Evolutionary conservation across 2,113 vertebrate species (phyloP).

Genomic region (Meleagris gallopavo): DNA sequence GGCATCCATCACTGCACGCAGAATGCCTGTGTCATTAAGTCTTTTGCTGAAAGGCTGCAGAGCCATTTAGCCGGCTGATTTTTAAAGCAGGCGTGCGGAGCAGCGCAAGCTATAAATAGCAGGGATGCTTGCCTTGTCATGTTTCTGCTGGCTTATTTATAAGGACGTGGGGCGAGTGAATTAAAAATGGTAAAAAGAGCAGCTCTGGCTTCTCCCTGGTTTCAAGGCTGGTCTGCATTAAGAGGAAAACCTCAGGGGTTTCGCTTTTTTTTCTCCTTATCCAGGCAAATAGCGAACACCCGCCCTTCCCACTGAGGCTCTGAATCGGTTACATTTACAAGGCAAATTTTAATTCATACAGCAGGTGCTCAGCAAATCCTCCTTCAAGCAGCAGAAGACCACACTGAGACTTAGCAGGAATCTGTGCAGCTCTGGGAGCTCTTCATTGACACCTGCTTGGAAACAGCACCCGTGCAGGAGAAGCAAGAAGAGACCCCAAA

Average conservation of each 20-base stretch:
- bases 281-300: not conserved
- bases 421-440: not conserved
- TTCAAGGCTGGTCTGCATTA: not conserved
- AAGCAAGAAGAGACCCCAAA: not conserved
- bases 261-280: not conserved
- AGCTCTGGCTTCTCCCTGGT: not conserved
- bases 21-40: not conserved
- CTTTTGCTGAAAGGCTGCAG: slow-evolving; percentile 26
- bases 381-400: not conserved
- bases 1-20: not conserved
- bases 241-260: not conserved
- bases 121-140: slow-evolving; percentile 44
- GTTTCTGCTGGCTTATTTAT: slow-evolving; percentile 48
- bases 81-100: slow-evolving; percentile 31
- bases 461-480: rapidly evolving
- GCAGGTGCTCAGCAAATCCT: slow-evolving; percentile 39
- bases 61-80: slow-evolving; percentile 44
- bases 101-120: slow-evolving; percentile 43
- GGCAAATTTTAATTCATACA: slow-evolving; percentile 67
- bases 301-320: not conserved
- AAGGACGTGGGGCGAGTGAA: slow-evolving; percentile 28
- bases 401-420: not conserved
- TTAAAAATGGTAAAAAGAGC: not conserved
- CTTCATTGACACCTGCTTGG: not conserved
- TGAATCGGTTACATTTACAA: slow-evolving; percentile 55